Base-by-base conservation (phyloP, 2,113 vertebrate genomes). In the Sander lucioperca region DNA sequence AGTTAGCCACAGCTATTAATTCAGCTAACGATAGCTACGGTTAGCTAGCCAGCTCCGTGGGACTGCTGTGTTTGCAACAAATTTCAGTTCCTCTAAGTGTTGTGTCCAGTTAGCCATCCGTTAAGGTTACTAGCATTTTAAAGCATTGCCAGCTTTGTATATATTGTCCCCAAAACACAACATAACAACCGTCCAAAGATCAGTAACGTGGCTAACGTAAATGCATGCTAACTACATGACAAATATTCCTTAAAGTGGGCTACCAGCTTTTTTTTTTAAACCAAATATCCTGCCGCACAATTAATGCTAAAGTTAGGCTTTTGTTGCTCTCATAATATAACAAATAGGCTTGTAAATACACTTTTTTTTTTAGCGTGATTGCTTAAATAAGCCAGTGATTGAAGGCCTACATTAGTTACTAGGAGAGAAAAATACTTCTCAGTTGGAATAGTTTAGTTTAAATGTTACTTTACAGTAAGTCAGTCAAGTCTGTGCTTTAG, bases 11-110 rank as follows among this genome's bases (percentile, higher is more conserved):
- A 2, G 36, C 36, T 39, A 21, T 36, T 47, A 66, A 68, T 18
- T 19, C 30, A n/a, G 80, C 87, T 86, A 84, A 56, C 36, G 6
- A 23, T 11, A 21, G 64, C 67, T 18, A 21, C 19, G 64, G 18
- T 33, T 16, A 61, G 72, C 23, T 16, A 61, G 72, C 23, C 71
- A 27, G 58, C 72, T 57, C 13, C 5, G 16, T 10, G 30, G 7
- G 12, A 19, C 51, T 56, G 16, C 0, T 56, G 71, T 59, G 53
- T 67, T 64, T 18, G 23, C 23, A 53, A 12, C 13, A 19, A 13
- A 30, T 11, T n/a, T 3, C 23, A 1, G 1, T 18, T 50, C 59
- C 7, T 58, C 53, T 47, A 48, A 27, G 2, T 16, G 3, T 64
- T 27, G 2, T 16, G 3, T 64, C 12, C 21, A 48, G 1, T 15